Percentiles rank a stretch among this genome's conserved stretches.
These are phyloP conservation scores for Flabesymbios commensalis DNA, from an alignment of 2,888 invertebrate species.

Conservation along the genomic window DNA sequence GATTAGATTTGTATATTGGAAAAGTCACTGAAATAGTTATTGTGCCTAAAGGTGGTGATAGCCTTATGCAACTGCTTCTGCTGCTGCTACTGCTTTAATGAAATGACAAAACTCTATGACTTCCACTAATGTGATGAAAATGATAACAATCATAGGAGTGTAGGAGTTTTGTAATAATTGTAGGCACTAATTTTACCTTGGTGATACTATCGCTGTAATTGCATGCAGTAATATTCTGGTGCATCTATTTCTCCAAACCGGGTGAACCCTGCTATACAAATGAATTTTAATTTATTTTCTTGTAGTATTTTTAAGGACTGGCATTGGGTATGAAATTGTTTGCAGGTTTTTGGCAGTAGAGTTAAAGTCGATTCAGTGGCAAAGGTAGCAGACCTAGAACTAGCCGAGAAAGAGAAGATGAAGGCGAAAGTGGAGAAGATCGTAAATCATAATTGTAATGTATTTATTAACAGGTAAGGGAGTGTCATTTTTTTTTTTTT, in stretches of 20 bases:
- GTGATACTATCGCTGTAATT: too few species aligned
- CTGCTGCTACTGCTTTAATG: background rate
- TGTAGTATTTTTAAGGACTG: too few species aligned
- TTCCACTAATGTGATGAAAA: too few species aligned
- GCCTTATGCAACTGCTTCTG: background rate
- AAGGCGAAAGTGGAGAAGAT: conserved; percentile 98
- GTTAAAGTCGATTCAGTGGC: conserved; percentile 68
- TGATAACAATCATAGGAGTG: too few species aligned
- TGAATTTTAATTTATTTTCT: background rate
- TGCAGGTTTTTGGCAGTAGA: conserved; percentile 85
- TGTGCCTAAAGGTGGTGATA: background rate
- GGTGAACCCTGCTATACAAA: background rate
- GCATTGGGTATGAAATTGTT: background rate
- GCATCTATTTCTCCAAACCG: too few species aligned
- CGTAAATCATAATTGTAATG: conserved; percentile 89
- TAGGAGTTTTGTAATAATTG: too few species aligned
- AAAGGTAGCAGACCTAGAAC: conserved; percentile 93
- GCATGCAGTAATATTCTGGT: too few species aligned
- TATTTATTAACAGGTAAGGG: conserved; percentile 87
- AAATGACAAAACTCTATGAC: too few species aligned
- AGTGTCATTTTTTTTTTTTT: too few species aligned
- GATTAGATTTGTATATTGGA: background rate
- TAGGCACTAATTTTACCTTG: too few species aligned
- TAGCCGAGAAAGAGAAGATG: conserved; percentile 99
- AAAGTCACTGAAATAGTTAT: background rate